These are phyloP conservation scores for Lepeophtheirus salmonis DNA, from an alignment of 1,140 invertebrate species.

Conservation along the genomic window DNA sequence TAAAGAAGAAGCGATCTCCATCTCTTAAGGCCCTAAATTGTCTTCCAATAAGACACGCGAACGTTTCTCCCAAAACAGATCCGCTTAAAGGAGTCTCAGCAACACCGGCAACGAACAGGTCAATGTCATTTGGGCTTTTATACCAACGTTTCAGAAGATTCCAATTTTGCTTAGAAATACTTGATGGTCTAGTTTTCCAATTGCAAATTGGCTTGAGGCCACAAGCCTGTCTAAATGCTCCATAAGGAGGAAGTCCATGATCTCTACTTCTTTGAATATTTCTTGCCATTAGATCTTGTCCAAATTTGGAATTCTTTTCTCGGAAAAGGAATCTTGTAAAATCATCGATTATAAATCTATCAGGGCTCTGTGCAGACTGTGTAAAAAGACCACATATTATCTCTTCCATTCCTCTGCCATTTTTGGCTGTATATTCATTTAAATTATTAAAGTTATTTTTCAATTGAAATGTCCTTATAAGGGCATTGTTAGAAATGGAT, in stretches of 20 bases:
- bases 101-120: constrained; percentile 30
- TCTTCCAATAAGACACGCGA: constrained; percentile 24
- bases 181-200: not conserved
- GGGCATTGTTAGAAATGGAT: constrained; percentile 25
- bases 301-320: not conserved
- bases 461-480: constrained; percentile 19
- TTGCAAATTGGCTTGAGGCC: not conserved
- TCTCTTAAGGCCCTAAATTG: constrained; percentile 26
- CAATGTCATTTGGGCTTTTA: constrained; percentile 28
- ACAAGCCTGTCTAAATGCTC: constrained; percentile 10
- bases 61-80: constrained; percentile 26
- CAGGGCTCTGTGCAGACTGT: constrained; percentile 18
- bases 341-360: constrained; percentile 11
- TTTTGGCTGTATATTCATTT: not conserved
- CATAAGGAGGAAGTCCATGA: constrained; percentile 7
- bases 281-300: constrained; percentile 9
- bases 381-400: constrained; percentile 12
- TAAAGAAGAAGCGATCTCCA: constrained; percentile 28
- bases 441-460: constrained; percentile 4
- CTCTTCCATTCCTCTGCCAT: constrained; percentile 5
- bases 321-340: constrained; percentile 17
- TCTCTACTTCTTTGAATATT: constrained; percentile 14
- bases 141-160: constrained; percentile 9
- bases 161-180: constrained; percentile 13
- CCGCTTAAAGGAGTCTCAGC: constrained; percentile 28